phyloP scores from a whole-genome alignment of 2,888 invertebrate genomes.

The Vesta saturnalis region DNA sequence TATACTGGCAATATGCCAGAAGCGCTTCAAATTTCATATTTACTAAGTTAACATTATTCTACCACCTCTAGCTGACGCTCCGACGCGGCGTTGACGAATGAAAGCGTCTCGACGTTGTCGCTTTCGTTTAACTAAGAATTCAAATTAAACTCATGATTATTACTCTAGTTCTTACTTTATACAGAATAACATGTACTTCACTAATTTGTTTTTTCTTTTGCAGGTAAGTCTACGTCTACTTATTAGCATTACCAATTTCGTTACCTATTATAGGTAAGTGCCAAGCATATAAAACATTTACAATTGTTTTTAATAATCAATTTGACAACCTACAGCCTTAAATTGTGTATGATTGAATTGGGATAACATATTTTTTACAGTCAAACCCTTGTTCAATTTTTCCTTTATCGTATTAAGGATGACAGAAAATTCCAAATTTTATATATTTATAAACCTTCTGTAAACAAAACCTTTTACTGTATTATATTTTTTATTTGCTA shows the following conservation, averaged over 20 bases:
- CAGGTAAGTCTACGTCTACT: constrained; percentile 1
- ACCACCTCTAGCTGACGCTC: constrained; percentile 49
- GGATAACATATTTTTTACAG: not conserved
- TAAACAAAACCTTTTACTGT: not conserved
- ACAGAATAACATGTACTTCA: not conserved
- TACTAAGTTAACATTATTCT: constrained; percentile 57
- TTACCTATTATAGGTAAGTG: too few species aligned
- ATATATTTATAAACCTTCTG: not conserved
- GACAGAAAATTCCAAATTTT: constrained; percentile 2
- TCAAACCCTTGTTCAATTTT: constrained; percentile 15
- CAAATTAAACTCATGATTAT: not conserved
- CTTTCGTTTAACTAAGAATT: constrained; percentile 19
- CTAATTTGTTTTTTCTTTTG: not conserved
- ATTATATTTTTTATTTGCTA: not conserved
- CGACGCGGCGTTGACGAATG: constrained; percentile 35
- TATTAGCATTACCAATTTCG: too few species aligned
- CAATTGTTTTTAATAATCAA: not conserved
- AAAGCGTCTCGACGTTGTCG: constrained; percentile 43
- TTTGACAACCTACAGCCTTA: constrained; percentile 6
- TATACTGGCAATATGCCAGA: constrained; percentile 55
- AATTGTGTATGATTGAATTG: not conserved
- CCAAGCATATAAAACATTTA: not conserved
- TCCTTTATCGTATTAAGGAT: constrained; percentile 13
- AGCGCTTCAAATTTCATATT: constrained; percentile 61
- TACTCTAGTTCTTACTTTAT: not conserved